phyloP scores from a whole-genome alignment of 2,113 vertebrate species.

The Arizona elegans region DNA sequence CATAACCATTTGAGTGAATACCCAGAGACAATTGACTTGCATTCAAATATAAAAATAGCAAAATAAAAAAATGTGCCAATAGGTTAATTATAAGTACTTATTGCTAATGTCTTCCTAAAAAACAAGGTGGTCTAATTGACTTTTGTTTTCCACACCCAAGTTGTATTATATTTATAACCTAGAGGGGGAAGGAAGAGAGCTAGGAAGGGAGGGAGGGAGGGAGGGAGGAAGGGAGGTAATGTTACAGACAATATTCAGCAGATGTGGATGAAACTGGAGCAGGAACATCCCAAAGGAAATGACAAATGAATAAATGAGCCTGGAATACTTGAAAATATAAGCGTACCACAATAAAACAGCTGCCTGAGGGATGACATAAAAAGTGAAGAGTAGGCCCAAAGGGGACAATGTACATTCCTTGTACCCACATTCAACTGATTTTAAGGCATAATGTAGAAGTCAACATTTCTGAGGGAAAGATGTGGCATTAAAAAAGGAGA shows the following conservation, averaged over 20 bases:
- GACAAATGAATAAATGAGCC: background rate
- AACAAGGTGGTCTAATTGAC: background rate
- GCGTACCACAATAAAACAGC: background rate
- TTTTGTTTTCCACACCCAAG: background rate
- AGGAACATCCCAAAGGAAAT: background rate
- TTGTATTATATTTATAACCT: background rate
- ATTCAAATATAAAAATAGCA: background rate
- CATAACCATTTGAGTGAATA: background rate
- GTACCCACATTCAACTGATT: background rate
- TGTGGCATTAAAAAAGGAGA: slow-evolving; percentile 16
- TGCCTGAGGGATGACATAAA: background rate
- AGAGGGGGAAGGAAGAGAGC: no score
- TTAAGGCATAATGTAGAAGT: background rate
- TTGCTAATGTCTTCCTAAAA: background rate
- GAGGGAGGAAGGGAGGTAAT: no score
- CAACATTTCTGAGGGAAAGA: background rate
- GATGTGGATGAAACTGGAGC: background rate
- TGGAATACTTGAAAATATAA: background rate
- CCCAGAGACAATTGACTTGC: background rate
- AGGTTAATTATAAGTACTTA: background rate
- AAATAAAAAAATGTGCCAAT: background rate
- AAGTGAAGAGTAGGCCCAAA: background rate
- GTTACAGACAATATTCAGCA: background rate
- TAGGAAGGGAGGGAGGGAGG: background rate
- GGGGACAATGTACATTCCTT: background rate